Percentiles rank a stretch among this genome's conserved stretches.
Conservation (phyloP, 2,888 invertebrate genomes). For the Tetranychus piercei region DNA sequence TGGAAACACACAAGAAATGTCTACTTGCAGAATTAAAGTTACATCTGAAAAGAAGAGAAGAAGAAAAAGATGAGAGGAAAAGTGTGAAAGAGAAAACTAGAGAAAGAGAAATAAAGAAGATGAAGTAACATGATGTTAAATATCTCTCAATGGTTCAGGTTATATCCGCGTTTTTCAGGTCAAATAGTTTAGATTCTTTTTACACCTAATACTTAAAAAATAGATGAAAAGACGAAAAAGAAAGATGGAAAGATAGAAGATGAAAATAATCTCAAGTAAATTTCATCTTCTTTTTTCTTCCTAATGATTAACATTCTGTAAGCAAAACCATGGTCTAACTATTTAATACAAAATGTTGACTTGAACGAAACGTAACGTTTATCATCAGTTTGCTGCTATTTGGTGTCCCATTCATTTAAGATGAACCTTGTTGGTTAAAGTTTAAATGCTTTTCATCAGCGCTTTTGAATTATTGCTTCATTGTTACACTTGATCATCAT, state of each 20-base stretch:
- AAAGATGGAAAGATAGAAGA: background rate
- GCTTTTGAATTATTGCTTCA: no score
- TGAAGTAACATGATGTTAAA: background rate
- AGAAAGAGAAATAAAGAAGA: background rate
- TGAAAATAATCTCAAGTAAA: background rate
- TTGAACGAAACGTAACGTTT: no score
- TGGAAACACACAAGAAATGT: no score
- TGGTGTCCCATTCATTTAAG: no score
- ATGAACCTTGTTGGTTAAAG: no score
- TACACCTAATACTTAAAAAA: background rate
- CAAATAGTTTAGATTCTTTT: background rate
- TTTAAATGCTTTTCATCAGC: no score
- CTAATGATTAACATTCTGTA: background rate
- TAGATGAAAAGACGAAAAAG: background rate
- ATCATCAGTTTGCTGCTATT: no score
- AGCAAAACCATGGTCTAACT: no score
- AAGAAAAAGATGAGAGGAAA: background rate
- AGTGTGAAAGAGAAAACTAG: background rate
- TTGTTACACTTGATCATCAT: no score
- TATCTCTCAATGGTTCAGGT: background rate
- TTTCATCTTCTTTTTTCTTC: background rate
- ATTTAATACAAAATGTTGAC: no score
- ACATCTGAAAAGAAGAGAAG: background rate
- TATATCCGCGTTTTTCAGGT: background rate
- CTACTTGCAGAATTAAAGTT: background rate